Evolutionary conservation across 2,797 vertebrate genomes (phyloP), one percentile per base, ranked within the genome.

Genomic region (Enteromius anoplus): DNA sequence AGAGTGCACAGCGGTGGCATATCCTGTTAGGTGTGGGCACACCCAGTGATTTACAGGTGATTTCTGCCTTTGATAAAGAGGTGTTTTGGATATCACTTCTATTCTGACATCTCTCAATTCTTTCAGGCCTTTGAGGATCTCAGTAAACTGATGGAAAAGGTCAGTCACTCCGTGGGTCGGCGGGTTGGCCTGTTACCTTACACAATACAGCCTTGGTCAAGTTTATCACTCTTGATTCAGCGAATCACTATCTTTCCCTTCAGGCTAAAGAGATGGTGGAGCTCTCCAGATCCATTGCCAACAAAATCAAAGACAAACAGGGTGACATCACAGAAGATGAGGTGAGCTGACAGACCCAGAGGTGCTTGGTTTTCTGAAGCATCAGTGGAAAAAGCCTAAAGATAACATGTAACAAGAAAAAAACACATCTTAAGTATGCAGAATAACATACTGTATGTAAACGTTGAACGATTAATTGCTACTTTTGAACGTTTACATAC

Each of bases 241-340:
- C 1, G 34, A 14, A 17, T 29, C 70, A 70, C 65, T 69, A 23
- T 58, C 78, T 81, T 79, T 32, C 55, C 29, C 87, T 73, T 86
- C 88, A 99, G 98, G 98, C 98, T 86, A 99, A 98, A 89, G 98
- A 99, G 94, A 99, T 99, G 98, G 98, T 99, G 88, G 98, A 99
- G 84, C 90, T 99, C 84, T 98, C 98, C 65, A 97, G 94, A 92
- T 99, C 97, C 78, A 99, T 99, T 85, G 98, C 98, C 84, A 98
- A 94, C 92, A 99, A 99, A 92, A 99, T 99, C 88, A 99, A 97
- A 95, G 98, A 99, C 87, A 99, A 99, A 86, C 98, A 99, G 89
- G 98, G 98, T 75, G 96, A 98, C 88, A 98, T 99, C 91, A 96
- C 97, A 81, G 98, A 99, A 91, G 98, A 99, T 89, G 98, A 99